These are phyloP conservation scores for Porites divaricata DNA, from an alignment of 92 coral and sea anemone species.

Conservation along the genomic window DNA sequence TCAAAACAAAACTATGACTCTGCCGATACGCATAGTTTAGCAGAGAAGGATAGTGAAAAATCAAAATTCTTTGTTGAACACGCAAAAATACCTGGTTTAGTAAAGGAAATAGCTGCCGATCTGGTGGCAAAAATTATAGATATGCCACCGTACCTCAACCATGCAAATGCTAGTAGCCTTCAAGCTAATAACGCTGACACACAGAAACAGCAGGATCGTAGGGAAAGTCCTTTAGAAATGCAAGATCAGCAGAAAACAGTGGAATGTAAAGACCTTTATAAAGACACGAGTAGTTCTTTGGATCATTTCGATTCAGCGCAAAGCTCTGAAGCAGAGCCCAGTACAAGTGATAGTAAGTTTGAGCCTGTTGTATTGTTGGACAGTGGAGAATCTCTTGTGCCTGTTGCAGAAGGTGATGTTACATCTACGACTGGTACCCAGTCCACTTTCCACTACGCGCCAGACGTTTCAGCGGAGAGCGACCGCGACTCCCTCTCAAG, in stretches of 20 bases:
- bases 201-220: constrained; percentile 9
- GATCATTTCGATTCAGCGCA: background rate
- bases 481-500: constrained; percentile 77
- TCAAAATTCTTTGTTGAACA: background rate
- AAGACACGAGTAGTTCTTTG: background rate
- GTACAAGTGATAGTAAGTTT: background rate
- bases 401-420: constrained; percentile 31
- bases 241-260: background rate
- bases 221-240: background rate
- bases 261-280: background rate
- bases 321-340: constrained; percentile 4
- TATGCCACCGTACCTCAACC: background rate
- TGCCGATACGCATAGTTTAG: background rate
- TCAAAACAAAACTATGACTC: background rate
- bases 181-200: background rate
- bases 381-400: constrained; percentile 82
- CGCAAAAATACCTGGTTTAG: background rate
- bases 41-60: background rate
- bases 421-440: background rate
- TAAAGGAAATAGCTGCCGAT: background rate
- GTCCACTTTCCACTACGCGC: constrained; percentile 1
- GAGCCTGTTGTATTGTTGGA: constrained; percentile 65
- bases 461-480: constrained; percentile 35
- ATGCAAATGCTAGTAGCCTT: background rate
- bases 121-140: background rate